Conservation (phyloP, 2,888 invertebrate genomes). For the Drosophila neotestacea region DNA sequence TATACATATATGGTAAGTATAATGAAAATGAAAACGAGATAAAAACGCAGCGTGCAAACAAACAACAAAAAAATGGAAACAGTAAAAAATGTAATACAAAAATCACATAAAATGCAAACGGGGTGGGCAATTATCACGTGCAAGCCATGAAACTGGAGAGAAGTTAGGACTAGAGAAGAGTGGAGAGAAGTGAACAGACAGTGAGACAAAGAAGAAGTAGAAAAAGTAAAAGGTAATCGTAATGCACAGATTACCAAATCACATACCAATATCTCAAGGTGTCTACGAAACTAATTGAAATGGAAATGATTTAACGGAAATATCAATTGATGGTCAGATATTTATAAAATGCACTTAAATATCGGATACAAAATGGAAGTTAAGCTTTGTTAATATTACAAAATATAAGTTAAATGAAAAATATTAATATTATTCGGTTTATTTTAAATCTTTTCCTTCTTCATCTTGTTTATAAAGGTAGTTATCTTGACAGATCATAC, state of each 20-base stretch:
- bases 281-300: constrained; percentile 13
- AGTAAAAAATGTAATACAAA: constrained; percentile 33
- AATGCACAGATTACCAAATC: constrained; percentile 39
- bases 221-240: constrained; percentile 48
- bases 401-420: not conserved
- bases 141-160: constrained; percentile 67
- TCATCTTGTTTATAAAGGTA: no score
- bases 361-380: not conserved
- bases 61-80: constrained; percentile 23
- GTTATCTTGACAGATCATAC: no score
- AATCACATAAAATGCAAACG: constrained; percentile 45
- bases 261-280: constrained; percentile 26
- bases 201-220: constrained; percentile 6
- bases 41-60: constrained; percentile 29
- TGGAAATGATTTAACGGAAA: constrained; percentile 6
- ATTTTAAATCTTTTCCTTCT: no score
- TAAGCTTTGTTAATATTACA: not conserved
- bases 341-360: not conserved
- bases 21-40: constrained; percentile 65
- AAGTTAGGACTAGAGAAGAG: not conserved
- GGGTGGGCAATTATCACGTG: constrained; percentile 70
- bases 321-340: not conserved
- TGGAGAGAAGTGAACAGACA: not conserved
- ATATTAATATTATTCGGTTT: no score
- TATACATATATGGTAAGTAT: constrained; percentile 18